Evolutionary conservation across 2,113 vertebrate genomes (phyloP).

Genomic region (Phrynosoma platyrhinos): DNA sequence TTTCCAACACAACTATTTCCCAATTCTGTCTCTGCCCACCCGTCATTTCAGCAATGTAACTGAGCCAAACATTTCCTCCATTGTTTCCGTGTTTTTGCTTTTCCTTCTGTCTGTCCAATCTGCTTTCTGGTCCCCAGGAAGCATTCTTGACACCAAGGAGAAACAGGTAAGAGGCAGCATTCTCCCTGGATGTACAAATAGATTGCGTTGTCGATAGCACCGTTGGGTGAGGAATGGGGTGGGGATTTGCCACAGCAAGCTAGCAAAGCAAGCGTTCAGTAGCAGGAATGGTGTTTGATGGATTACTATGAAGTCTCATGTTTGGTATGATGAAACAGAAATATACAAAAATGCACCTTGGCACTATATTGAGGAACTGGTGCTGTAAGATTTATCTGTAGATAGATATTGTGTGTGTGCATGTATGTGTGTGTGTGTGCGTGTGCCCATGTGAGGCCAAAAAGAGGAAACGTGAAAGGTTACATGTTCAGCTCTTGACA

Average conservation of each 20-base stretch:
- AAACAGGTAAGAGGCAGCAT: slow-evolving; percentile 40
- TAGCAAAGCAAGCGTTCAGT: slow-evolving; percentile 23
- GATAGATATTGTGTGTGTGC: background rate
- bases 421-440: background rate
- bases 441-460: slow-evolving; percentile 53
- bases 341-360: slow-evolving; percentile 66
- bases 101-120: background rate
- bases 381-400: slow-evolving; percentile 50
- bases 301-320: slow-evolving; percentile 64
- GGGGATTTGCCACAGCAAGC: background rate
- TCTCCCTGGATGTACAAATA: slow-evolving; percentile 35
- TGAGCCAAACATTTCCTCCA: background rate
- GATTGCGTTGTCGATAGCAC: slow-evolving; percentile 19
- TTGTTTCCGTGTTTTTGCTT: background rate
- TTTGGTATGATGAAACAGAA: slow-evolving; percentile 69
- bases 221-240: background rate
- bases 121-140: slow-evolving; percentile 23
- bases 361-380: slow-evolving; percentile 49
- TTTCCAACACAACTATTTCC: background rate
- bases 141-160: slow-evolving; percentile 42
- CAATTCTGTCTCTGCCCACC: background rate
- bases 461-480: slow-evolving; percentile 60
- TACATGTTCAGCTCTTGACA: slow-evolving; percentile 47
- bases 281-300: slow-evolving; percentile 67
- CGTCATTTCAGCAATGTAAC: background rate